Evolutionary conservation across 2,797 vertebrate species (phyloP).

Genomic region (Carapus acus): DNA sequence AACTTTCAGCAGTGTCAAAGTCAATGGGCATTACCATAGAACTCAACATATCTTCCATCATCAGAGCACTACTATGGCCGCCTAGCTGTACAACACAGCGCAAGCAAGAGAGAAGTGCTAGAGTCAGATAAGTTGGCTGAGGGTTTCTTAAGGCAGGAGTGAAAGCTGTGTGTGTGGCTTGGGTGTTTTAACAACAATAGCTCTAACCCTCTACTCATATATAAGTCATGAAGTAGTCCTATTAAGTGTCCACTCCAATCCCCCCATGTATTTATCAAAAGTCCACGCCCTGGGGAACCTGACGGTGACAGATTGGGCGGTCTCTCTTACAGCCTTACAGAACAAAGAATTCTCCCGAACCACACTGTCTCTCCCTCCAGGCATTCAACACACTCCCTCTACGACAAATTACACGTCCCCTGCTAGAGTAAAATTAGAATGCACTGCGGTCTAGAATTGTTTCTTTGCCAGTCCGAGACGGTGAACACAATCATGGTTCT

Average conservation of each 20-base stretch:
- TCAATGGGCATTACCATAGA: constrained; percentile 8
- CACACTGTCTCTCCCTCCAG: constrained; percentile 29
- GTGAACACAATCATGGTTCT: neutral
- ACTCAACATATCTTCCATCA: no score
- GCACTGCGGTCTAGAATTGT: constrained; percentile 24
- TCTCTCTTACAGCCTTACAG: constrained; percentile 40
- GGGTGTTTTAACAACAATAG: constrained; percentile 45
- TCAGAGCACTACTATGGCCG: no score
- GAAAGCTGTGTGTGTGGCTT: constrained; percentile 22
- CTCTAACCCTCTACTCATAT: constrained; percentile 55
- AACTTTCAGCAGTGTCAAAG: constrained; percentile 1
- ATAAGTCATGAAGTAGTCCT: constrained; percentile 67
- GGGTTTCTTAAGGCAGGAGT: no score
- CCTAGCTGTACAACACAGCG: no score
- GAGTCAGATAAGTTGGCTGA: no score
- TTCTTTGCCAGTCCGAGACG: no score
- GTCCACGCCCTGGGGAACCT: constrained; percentile 51
- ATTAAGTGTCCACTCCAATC: constrained; percentile 60
- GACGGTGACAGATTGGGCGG: constrained; percentile 58
- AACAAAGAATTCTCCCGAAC: constrained; percentile 61
- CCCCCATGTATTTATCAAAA: constrained; percentile 55
- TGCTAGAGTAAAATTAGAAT: constrained; percentile 30
- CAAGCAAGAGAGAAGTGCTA: no score
- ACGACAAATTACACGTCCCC: constrained; percentile 17
- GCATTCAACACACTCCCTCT: constrained; percentile 22